A percentile compares a stretch with the other conserved stretches of the same genome.
phyloP scores from a whole-genome alignment of 2,888 invertebrate genomes.

The Coelinius sp. region DNA sequence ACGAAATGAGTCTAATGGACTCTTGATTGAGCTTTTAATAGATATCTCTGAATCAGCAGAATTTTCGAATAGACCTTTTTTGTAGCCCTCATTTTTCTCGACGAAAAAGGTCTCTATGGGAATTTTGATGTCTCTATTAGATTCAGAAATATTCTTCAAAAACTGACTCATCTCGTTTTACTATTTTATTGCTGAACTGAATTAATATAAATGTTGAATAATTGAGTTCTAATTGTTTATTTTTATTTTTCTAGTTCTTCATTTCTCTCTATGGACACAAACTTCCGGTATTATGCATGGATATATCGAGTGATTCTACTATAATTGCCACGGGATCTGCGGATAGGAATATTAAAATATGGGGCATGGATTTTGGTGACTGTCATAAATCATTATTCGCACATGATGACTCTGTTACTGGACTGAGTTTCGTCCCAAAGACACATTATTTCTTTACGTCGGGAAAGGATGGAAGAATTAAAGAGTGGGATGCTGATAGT shows the following conservation, averaged over 20 bases:
- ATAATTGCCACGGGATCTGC: constrained; percentile 95
- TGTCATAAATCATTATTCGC: constrained; percentile 96
- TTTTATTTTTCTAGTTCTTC: constrained; percentile 81
- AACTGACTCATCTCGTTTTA: no score
- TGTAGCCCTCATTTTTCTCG: no score
- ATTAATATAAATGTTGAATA: no score
- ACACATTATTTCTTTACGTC: constrained; percentile 95
- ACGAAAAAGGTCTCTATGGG: no score
- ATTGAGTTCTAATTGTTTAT: constrained; percentile 3
- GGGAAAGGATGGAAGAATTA: constrained; percentile 93
- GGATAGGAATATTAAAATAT: constrained; percentile 96
- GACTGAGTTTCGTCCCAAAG: constrained; percentile 88
- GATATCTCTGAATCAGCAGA: no score
- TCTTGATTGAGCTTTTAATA: no score
- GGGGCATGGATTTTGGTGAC: constrained; percentile 99
- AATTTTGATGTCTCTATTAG: no score
- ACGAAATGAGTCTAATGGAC: no score
- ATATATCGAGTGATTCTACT: constrained; percentile 90
- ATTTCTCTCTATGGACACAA: constrained; percentile 96
- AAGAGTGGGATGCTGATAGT: constrained; percentile 97
- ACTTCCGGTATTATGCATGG: constrained; percentile 92
- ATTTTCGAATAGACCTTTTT: no score
- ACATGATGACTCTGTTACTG: constrained; percentile 95
- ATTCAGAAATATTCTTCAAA: no score
- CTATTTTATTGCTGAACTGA: background rate